Percentiles rank a stretch among this genome's conserved stretches.
Conservation (phyloP, 1,140 invertebrate genomes). For the Forficula auricularia region DNA sequence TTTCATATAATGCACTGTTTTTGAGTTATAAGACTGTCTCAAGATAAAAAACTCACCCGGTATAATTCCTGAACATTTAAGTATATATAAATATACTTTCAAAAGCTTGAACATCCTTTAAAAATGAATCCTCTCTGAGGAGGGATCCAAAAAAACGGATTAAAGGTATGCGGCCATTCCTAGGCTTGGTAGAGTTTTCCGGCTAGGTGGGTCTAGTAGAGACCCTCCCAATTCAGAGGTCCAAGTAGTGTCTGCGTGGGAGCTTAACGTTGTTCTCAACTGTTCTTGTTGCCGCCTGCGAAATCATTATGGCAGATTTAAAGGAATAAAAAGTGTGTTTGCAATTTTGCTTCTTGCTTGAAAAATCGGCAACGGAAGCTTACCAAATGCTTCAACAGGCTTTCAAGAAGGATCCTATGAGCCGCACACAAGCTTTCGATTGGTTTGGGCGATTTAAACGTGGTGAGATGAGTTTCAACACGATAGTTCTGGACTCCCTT, state of each 20-base stretch:
- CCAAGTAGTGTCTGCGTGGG: not conserved
- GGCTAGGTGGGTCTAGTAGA: not conserved
- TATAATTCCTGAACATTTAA: too few species aligned
- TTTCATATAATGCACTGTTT: too few species aligned
- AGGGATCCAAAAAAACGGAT: too few species aligned
- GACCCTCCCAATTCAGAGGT: not conserved
- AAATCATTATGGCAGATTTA: constrained; percentile 2
- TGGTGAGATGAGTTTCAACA: too few species aligned
- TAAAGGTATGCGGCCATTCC: too few species aligned
- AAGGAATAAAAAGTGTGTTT: not conserved
- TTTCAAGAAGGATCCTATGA: constrained; percentile 3
- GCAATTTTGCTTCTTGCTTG: constrained; percentile 2
- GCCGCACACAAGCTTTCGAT: not conserved
- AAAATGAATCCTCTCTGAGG: too few species aligned
- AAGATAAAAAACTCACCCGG: too few species aligned
- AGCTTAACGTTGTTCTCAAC: not conserved
- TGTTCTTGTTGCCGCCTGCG: not conserved
- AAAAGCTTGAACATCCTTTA: too few species aligned
- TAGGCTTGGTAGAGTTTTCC: not conserved
- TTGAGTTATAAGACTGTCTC: too few species aligned
- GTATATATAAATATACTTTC: too few species aligned
- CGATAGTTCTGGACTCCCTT: too few species aligned
- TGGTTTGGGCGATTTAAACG: too few species aligned
- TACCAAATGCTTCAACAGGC: constrained; percentile 3
- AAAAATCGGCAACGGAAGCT: constrained; percentile 1